Base-by-base conservation (phyloP, 2,797 vertebrate genomes). In the Nyctalus aviator region DNA sequence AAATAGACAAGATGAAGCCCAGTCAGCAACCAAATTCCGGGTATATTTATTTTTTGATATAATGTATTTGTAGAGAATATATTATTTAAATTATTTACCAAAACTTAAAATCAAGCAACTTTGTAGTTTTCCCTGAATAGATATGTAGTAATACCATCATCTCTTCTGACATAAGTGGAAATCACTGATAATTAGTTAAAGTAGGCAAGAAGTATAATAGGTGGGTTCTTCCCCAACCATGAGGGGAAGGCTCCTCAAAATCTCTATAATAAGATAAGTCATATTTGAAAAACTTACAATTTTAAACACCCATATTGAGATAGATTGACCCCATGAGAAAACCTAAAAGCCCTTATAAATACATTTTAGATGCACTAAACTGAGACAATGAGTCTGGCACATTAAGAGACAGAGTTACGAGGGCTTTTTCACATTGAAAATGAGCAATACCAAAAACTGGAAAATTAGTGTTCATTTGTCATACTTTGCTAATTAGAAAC, bases 311-410 rank as follows among this genome's bases (percentile, higher is more conserved):
- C n/a, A 84, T 6, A 75, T 41, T 66, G 81, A 81, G 53, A 92
- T 79, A 48, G 32, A 69, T 7, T 75, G 50, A 90, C 71, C 59
- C 2, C 18, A 59, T 11, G 10, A 62, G 5, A 62, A 53, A 8
- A 79, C 17, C 30, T 25, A 87, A 78, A 90, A 87, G 6, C 23
- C 68, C 32, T 88, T 91, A 88, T 44, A 91, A 93, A 69, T 81
- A 64, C 30, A 84, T 71, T 87, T 94, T 37, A 85, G 55, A 53
- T 72, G 37, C 30, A 76, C 23, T 55, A 46, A 73, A 50, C 69
- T 21, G 32, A 86, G 48, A 30, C 0, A 0, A 83, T 73, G 57
- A 90, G 64, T 64, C 73, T 75, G 35, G 30, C 17, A 53, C 57
- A 71, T 64, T 73, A 73, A 46, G 5, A 71, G 23, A n/a, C 21